Base-by-base conservation (phyloP, 1,140 invertebrate genomes). In the Aphis craccivora region DNA sequence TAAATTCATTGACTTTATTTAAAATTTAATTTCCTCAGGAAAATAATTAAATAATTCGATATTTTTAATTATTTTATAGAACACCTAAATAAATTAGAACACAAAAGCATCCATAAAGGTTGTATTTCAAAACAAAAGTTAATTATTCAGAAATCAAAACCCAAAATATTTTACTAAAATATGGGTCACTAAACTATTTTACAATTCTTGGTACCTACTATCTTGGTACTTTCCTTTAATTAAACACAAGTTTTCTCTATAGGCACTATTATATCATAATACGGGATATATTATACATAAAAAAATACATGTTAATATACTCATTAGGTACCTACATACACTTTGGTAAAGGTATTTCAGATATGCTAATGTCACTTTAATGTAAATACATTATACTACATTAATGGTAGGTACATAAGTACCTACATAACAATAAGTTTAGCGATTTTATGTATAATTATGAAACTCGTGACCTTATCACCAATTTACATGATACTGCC, bases 351-450 rank as follows among this genome's bases (percentile, higher is more conserved):
- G n/a, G 30, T 18, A 76, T 76, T 35, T 76, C 60, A 76, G n/a
- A 18, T 76, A 76, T 76, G 60, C 60, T 18, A 76, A 76, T 30
- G 14, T n/a, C 60, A 76, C 30, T n/a, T n/a, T 76, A n/a, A 76
- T 76, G n/a, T 76, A n/a, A 76, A 76, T 76, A 76, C n/a, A 76
- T 76, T 76, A 20, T n/a, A 76, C 60, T 76, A n/a, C 30, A 76
- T 76, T 76, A 76, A n/a, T 30, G 60, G 60, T 67, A 67, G 55
- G 25, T 60, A 60, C 1, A 25, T 76, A 76, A 14, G 14, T 76
- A 76, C n/a, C n/a, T 76, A 76, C n/a, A 76, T 76, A 76, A 76
- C 30, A 76, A n/a, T 76, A n/a, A n/a, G 14, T 76, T 76, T 76
- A n/a, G 60, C 14, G 30, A n/a, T 67, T 67, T 67, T 67, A 0